Evolutionary conservation across 2,113 vertebrate genomes (phyloP).

Genomic region (Haemorhous mexicanus): DNA sequence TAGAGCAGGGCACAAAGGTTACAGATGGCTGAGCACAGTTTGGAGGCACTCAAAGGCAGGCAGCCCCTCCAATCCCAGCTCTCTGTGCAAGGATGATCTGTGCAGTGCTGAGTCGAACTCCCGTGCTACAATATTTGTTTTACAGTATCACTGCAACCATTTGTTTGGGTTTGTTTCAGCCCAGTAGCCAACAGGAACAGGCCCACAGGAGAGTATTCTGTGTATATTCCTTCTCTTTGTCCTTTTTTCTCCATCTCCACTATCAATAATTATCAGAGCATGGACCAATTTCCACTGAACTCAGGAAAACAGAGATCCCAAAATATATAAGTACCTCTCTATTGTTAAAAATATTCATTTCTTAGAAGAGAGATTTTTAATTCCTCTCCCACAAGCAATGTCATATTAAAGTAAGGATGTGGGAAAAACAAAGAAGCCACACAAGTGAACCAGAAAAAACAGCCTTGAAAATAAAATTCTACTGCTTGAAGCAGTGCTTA

Average conservation of each 20-base stretch:
- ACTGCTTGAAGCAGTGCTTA: not conserved
- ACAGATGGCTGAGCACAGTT: not conserved
- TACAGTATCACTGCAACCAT: not conserved
- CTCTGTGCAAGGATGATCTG: not conserved
- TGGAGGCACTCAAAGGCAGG: not conserved
- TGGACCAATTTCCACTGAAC: not conserved
- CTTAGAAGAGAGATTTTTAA: not conserved
- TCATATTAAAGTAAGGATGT: not conserved
- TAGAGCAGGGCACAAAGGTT: not conserved
- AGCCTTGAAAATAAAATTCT: not conserved
- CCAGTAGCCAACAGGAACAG: not conserved
- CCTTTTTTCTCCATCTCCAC: not conserved
- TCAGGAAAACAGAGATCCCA: not conserved
- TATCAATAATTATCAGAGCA: not conserved
- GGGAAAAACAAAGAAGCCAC: not conserved
- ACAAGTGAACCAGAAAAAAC: not conserved
- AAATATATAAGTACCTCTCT: not conserved
- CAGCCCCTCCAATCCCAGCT: not conserved
- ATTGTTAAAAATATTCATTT: not conserved
- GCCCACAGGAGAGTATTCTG: not conserved
- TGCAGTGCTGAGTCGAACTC: not conserved
- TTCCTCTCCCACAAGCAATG: not conserved
- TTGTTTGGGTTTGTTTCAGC: not conserved
- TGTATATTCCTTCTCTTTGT: not conserved
- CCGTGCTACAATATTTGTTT: not conserved